Percentiles rank a stretch among this genome's conserved stretches.
Conservation (phyloP, 2,113 vertebrate species). For the Dryoscopus gambensis region DNA sequence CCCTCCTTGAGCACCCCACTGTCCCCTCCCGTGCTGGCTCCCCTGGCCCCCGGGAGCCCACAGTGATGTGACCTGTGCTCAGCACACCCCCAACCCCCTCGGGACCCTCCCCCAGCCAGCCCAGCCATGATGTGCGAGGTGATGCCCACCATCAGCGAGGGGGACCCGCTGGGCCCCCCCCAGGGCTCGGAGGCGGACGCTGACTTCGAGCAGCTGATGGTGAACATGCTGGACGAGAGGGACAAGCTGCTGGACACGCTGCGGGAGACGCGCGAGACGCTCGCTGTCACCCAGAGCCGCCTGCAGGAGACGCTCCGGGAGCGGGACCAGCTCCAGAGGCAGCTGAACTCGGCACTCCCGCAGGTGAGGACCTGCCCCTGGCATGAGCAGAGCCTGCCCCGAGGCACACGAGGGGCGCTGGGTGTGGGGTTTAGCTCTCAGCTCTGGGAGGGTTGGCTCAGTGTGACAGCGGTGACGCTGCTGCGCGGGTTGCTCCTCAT, state of each 20-base stretch:
- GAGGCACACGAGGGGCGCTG: not conserved
- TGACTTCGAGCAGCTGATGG: conserved; percentile 98
- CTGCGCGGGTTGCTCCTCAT: accelerated
- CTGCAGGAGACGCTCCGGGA: conserved; percentile 93
- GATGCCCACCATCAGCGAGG: conserved; percentile 97
- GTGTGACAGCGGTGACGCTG: not conserved
- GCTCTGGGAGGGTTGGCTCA: not conserved
- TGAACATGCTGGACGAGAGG: conserved; percentile 97
- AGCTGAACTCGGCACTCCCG: conserved; percentile 90
- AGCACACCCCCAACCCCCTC: not conserved
- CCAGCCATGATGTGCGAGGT: conserved; percentile 93
- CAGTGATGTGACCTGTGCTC: conserved; percentile 12
- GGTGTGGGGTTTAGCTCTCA: not conserved
- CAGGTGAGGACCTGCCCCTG: conserved; percentile 78
- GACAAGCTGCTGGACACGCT: conserved; percentile 96
- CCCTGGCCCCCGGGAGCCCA: not conserved
- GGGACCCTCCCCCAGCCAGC: not conserved
- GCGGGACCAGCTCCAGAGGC: conserved; percentile 92
- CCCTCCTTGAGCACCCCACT: not conserved
- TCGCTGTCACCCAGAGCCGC: conserved; percentile 86
- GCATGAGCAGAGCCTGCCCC: not conserved
- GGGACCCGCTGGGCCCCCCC: conserved; percentile 86
- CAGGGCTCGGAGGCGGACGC: conserved; percentile 85
- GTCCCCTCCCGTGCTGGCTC: not conserved
- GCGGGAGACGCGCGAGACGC: conserved; percentile 91